phyloP scores from a whole-genome alignment of 1,140 invertebrate genomes.

The Charaxes varanes region DNA sequence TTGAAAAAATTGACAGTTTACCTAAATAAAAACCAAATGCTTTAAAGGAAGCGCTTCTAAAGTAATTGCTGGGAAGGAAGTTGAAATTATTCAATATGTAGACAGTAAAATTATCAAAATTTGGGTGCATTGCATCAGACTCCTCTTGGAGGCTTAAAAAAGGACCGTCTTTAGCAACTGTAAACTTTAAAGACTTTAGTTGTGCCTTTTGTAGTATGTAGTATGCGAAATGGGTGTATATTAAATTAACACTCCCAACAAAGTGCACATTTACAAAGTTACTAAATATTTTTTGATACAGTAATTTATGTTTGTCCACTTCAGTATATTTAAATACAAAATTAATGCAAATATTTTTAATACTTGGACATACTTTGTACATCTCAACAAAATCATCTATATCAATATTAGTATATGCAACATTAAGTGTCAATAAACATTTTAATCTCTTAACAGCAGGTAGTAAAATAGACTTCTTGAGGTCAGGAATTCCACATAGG shows the following conservation, averaged over 20 bases:
- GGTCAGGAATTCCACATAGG: conserved; percentile 32
- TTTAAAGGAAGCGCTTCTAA: too few species aligned
- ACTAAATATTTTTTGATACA: conserved; percentile 36
- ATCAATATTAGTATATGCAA: conserved; percentile 41
- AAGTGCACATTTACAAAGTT: conserved; percentile 45
- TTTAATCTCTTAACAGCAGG: conserved; percentile 32
- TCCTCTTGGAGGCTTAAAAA: too few species aligned
- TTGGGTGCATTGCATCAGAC: too few species aligned
- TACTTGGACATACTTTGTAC: conserved; percentile 32
- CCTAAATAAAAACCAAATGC: too few species aligned
- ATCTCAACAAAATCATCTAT: conserved; percentile 40
- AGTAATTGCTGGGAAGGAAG: too few species aligned
- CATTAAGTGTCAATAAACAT: conserved; percentile 36
- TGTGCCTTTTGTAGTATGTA: conserved; percentile 27
- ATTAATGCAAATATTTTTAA: conserved; percentile 40
- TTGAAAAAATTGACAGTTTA: too few species aligned
- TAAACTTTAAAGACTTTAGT: conserved; percentile 28
- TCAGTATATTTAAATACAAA: conserved; percentile 25
- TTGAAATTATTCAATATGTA: too few species aligned
- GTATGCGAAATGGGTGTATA: conserved; percentile 24
- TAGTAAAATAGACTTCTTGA: conserved; percentile 31
- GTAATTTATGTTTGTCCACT: conserved; percentile 3
- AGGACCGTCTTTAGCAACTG: too few species aligned
- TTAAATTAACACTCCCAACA: conserved; percentile 33
- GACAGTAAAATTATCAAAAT: too few species aligned